Evolutionary conservation across 2,888 invertebrate genomes (phyloP), one percentile per base, ranked within the genome.

Genomic region (Nemoura dubitans): DNA sequence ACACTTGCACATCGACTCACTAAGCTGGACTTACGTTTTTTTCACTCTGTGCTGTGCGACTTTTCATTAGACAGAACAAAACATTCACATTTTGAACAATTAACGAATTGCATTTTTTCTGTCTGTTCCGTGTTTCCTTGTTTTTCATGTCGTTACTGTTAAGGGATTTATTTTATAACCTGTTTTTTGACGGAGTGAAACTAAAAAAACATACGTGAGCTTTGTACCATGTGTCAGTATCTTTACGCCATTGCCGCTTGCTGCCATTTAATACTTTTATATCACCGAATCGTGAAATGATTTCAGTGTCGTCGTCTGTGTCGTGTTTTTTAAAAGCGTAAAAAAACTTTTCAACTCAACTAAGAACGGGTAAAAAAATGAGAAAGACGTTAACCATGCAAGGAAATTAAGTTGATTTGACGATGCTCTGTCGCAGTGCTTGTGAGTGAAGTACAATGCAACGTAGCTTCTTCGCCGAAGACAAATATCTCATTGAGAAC

Each of bases 401-500:
- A 59, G 21, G 2, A 59, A 59, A 7, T 59, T 21, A 21, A 59
- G 21, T 59, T 16, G 3, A 59, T 10, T 21, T 21, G 21, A 59
- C 59, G 2, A 59, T 1, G 21, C 2, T 59, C 21, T 10, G 1
- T 59, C 21, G 59, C 14, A 14, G 14, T 21, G 59, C 16, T 59
- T 59, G 59, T 59, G 59, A 59, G 2, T 59, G 6, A n/a, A n/a
- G 59, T 59, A 59, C 59, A 14, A 59, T 59, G 59, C 59, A 59
- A 59, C 16, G 21, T 10, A 21, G 59, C 59, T 59, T 10, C 14
- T 10, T 59, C 16, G 59, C 59, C 59, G 59, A 59, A 59, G 83
- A 43, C 36, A 29, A 88, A 89, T 89, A 90, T 89, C 89, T 89
- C 88, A 89, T 88, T 89, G 89, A 89, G 89, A 89, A 89, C 89